Percentiles rank a stretch among this genome's conserved stretches.
Conservation (phyloP, 2,113 vertebrate genomes). For the Halcyon malimbica region DNA sequence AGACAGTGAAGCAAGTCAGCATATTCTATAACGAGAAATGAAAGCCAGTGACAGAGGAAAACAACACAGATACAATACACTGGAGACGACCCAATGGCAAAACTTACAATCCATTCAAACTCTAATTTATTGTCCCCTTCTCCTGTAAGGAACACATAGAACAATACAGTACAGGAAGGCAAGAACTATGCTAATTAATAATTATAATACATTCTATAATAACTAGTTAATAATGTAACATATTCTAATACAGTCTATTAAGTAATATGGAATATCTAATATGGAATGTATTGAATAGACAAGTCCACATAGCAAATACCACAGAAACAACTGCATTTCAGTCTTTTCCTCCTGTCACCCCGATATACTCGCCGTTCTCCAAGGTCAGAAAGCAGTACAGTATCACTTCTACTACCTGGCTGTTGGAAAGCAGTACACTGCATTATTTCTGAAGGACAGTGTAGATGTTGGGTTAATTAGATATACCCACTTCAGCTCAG, state of each 20-base stretch:
- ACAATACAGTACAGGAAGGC: background rate
- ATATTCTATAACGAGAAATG: background rate
- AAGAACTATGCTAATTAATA: background rate
- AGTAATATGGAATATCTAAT: background rate
- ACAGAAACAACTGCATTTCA: background rate
- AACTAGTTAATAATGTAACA: background rate
- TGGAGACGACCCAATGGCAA: background rate
- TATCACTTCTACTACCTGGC: background rate
- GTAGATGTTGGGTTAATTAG: background rate
- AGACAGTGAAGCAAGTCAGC: background rate
- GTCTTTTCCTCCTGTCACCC: background rate
- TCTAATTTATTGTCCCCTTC: background rate
- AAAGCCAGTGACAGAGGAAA: background rate
- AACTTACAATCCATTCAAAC: background rate
- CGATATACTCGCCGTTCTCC: background rate
- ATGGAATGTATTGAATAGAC: rapidly evolving
- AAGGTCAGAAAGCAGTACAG: background rate
- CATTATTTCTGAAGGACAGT: background rate
- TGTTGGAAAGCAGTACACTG: background rate
- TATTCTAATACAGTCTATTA: background rate
- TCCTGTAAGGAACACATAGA: background rate
- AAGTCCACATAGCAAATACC: background rate
- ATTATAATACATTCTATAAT: no score
- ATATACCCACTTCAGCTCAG: background rate
- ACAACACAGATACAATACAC: background rate